phyloP scores from a whole-genome alignment of 2,113 vertebrate species.

The Melanerpes formicivorus region DNA sequence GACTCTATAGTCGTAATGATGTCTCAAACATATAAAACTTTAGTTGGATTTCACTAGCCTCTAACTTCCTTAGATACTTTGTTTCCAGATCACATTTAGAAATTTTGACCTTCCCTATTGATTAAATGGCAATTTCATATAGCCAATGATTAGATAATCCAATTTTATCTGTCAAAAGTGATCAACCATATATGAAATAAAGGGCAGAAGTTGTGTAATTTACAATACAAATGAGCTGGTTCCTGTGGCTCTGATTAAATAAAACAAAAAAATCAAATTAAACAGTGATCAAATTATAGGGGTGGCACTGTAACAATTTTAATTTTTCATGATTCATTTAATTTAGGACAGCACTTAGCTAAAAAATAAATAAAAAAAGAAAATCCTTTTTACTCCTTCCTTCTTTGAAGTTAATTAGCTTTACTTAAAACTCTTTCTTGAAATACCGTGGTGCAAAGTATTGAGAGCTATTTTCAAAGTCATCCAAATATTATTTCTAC shows the following conservation, averaged over 20 bases:
- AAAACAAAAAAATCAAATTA: slow-evolving; percentile 73
- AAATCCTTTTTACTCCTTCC: background rate
- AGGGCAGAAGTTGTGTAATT: slow-evolving; percentile 68
- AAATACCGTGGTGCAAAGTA: slow-evolving; percentile 2
- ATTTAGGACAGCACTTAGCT: slow-evolving; percentile 53
- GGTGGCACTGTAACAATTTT: slow-evolving; percentile 55
- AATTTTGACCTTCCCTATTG: slow-evolving; percentile 73
- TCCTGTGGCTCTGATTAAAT: slow-evolving; percentile 70
- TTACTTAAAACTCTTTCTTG: slow-evolving; percentile 48
- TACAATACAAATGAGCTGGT: slow-evolving; percentile 69
- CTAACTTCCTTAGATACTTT: slow-evolving; percentile 32
- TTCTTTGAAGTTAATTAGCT: slow-evolving; percentile 61
- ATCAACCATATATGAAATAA: slow-evolving; percentile 68
- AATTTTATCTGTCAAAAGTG: slow-evolving; percentile 68
- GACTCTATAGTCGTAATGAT: background rate
- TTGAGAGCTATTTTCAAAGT: slow-evolving; percentile 33
- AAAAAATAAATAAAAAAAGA: slow-evolving; percentile 43
- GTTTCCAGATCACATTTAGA: slow-evolving; percentile 53
- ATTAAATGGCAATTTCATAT: slow-evolving; percentile 71
- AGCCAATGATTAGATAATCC: slow-evolving; percentile 67
- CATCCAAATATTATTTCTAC: slow-evolving; percentile 8
- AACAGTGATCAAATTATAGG: slow-evolving; percentile 60
- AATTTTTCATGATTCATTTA: slow-evolving; percentile 63
- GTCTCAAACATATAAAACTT: slow-evolving; percentile 17
- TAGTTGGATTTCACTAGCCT: slow-evolving; percentile 9